These are phyloP conservation scores for Temnothorax curvispinosus DNA, from an alignment of 1,140 invertebrate genomes.

Conservation along the genomic window DNA sequence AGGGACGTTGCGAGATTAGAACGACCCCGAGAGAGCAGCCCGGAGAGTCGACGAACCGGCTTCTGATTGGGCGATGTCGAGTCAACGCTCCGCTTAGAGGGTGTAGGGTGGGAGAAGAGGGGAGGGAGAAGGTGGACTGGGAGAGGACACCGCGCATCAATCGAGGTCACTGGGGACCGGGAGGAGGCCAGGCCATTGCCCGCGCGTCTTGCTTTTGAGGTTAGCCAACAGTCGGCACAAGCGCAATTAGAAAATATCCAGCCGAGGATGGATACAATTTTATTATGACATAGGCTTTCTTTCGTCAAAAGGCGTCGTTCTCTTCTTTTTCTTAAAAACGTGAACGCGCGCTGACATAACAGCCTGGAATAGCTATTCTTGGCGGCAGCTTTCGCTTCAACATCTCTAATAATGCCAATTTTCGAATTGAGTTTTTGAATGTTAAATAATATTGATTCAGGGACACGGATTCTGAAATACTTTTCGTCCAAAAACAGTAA, in stretches of 20 bases:
- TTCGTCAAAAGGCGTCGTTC: not conserved
- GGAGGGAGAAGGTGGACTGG: conserved; percentile 62
- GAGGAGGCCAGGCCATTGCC: conserved; percentile 83
- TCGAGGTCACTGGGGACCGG: conserved; percentile 83
- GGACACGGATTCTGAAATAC: not conserved
- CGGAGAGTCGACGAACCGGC: conserved; percentile 75
- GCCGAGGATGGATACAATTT: conserved; percentile 51
- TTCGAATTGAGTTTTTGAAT: not conserved
- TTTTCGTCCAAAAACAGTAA: not conserved
- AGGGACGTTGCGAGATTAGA: conserved; percentile 78
- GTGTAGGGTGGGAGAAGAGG: conserved; percentile 10
- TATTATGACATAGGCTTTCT: conserved; percentile 53
- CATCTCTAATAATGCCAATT: not conserved
- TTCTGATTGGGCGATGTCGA: conserved; percentile 72
- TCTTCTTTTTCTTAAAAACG: not conserved
- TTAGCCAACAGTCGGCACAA: conserved; percentile 77
- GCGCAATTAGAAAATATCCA: conserved; percentile 82
- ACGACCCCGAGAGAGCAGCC: conserved; percentile 75
- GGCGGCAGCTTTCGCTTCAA: not conserved
- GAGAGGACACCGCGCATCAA: conserved; percentile 78
- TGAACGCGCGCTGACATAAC: not conserved
- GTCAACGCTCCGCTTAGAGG: conserved; percentile 72
- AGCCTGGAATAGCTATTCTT: not conserved
- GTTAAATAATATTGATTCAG: not conserved
- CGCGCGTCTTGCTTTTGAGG: conserved; percentile 82